Evolutionary conservation across 2,888 invertebrate genomes (phyloP).

Genomic region (Phymatocera aterrima): DNA sequence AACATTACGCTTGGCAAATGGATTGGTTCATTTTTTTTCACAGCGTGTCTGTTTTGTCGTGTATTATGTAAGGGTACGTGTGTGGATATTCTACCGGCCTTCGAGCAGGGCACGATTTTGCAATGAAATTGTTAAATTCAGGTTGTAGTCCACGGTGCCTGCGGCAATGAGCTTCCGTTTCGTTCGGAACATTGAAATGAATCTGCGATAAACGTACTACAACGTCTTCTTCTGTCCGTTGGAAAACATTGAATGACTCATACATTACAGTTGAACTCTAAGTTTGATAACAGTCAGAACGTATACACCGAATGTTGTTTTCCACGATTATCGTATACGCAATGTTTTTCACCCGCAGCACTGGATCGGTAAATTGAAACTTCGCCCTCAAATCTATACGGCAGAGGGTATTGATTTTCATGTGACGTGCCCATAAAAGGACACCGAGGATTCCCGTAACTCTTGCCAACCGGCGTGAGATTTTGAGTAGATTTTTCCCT

Average conservation of each 20-base stretch:
- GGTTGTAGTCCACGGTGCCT: background rate
- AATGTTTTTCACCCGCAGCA: background rate
- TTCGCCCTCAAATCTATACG: conserved; percentile 6
- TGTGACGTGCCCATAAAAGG: conserved; percentile 26
- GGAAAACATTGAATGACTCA: background rate
- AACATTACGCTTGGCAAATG: background rate
- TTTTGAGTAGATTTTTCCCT: background rate
- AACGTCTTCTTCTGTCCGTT: background rate
- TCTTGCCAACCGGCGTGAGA: background rate
- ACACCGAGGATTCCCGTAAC: background rate
- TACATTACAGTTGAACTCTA: background rate
- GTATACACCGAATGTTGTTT: background rate
- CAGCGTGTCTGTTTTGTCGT: background rate
- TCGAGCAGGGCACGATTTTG: background rate
- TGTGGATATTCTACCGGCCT: background rate
- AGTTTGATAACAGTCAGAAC: background rate
- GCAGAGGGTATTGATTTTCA: conserved; percentile 36
- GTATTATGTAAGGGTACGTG: background rate
- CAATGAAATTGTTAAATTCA: no score
- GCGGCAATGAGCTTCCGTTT: conserved; percentile 5
- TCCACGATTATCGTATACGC: background rate
- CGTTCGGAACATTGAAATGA: background rate
- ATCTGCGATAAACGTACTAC: background rate
- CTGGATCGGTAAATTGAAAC: background rate
- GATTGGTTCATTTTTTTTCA: background rate